Base-by-base conservation (phyloP, 2,797 vertebrate species). In the Gobionotothen gibberifrons region DNA sequence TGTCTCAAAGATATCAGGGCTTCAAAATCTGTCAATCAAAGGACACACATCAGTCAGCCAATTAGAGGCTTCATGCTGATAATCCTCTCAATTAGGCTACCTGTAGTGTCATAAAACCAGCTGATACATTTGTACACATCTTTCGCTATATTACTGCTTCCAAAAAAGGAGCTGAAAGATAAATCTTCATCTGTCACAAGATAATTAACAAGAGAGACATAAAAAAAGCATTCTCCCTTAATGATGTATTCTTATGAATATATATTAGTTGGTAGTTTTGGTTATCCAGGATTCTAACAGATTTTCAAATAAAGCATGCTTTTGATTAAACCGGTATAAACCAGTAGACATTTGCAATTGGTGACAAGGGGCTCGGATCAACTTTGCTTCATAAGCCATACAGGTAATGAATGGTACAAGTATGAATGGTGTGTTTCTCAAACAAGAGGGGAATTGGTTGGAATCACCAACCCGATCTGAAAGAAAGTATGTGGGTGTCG, bases 401-500 rank as follows among this genome's bases (percentile, higher is more conserved):
- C 5, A 17, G 15, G 17, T 49, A 26, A n/a, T 40, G n/a, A 64
- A 36, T 17, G 6, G 16, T 68, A 11, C 44, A 21, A 72, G 42
- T 21, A 3, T 36, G 51, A 48, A 5, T 57, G 8, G 13, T 7
- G 12, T 5, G 36, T n/a, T 74, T 72, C 66, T 48, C 4, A 63
- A 48, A 52, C 42, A 79, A 61, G 4, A 66, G 29, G 40, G 73
- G 73, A 22, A 59, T 63, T 59, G 26, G 8, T 19, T 66, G 19
- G 69, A 76, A 72, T 62, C 40, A 63, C 4, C 19, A n/a, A 16
- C 36, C 11, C 10, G n/a, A 22, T 59, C 52, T 0, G 9, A 71
- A 83, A 26, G 19, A 74, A 78, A 83, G 21, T 43, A 40, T 51
- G 71, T 73, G 42, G 66, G 70, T 59, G 67, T 70, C 63, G 52